Percentiles rank a stretch among this genome's conserved stretches.
Conservation (phyloP, 1,140 invertebrate species). For the Bilobella aurantiaca region DNA sequence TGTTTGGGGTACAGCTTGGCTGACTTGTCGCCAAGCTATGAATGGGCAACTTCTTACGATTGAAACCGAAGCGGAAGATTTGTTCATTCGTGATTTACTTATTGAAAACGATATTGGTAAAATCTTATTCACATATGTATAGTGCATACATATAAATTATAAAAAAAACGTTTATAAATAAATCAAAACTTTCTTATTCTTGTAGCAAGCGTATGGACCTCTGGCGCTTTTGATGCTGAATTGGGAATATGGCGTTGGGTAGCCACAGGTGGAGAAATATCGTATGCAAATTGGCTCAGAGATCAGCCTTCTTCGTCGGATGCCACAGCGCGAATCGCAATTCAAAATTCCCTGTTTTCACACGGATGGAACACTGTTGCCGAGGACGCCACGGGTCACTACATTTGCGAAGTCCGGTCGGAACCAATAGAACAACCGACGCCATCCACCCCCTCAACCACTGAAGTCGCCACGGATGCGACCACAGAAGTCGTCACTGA, state of each 20-base stretch:
- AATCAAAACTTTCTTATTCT: neutral
- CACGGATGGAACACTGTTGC: neutral
- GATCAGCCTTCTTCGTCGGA: neutral
- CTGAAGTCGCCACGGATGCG: too few relatives aligned
- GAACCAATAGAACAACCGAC: too few relatives aligned
- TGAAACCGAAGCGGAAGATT: neutral
- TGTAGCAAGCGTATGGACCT: neutral
- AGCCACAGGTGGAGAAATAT: neutral
- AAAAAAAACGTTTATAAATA: too few relatives aligned
- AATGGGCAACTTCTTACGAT: neutral
- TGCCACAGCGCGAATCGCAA: neutral
- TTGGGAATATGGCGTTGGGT: neutral
- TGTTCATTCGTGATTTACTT: neutral
- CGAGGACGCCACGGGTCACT: too few relatives aligned
- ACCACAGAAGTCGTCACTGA: too few relatives aligned
- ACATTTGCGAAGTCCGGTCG: too few relatives aligned
- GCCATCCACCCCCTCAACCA: too few relatives aligned
- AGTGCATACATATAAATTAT: neutral
- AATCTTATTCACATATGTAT: neutral
- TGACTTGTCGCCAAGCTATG: neutral
- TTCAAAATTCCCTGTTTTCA: neutral
- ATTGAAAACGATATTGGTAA: neutral
- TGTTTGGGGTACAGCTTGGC: neutral
- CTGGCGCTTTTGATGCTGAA: neutral
- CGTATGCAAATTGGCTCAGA: neutral